Evolutionary conservation across 2,797 vertebrate species (phyloP).

Genomic region (Glyptemys insculpta): DNA sequence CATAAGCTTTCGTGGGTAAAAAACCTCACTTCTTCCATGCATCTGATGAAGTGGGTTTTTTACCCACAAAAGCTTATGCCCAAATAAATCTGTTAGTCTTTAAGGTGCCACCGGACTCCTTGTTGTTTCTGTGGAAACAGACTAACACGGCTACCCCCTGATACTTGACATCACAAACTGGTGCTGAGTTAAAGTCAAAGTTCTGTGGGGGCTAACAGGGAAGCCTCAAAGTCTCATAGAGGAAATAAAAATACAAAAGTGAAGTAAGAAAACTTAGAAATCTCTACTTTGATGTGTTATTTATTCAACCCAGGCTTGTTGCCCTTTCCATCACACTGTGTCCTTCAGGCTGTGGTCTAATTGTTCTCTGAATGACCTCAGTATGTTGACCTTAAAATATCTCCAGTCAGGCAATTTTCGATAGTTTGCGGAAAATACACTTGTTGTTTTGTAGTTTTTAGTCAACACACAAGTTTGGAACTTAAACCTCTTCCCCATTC

Average conservation of each 20-base stretch:
- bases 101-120: too few species aligned
- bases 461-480: background rate
- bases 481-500: background rate
- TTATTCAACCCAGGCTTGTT: conserved; percentile 16
- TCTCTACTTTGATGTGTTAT: background rate
- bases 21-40: too few species aligned
- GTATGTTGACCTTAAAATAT: conserved; percentile 17
- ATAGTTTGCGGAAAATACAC: background rate
- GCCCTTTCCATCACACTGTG: conserved; percentile 2
- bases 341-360: background rate
- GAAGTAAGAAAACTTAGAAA: background rate
- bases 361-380: conserved; percentile 26
- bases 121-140: too few species aligned
- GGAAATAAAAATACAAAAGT: background rate
- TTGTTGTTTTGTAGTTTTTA: background rate
- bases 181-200: background rate
- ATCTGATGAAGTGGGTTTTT: too few species aligned
- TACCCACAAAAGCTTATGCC: too few species aligned
- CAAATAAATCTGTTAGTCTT: too few species aligned
- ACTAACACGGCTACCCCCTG: too few species aligned
- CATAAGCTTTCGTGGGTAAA: too few species aligned
- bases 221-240: background rate
- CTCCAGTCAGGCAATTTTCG: conserved; percentile 15
- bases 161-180: background rate
- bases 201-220: background rate